These are phyloP conservation scores for Ivindomyrus marchei DNA, from an alignment of 2,113 vertebrate species.

Conservation along the genomic window DNA sequence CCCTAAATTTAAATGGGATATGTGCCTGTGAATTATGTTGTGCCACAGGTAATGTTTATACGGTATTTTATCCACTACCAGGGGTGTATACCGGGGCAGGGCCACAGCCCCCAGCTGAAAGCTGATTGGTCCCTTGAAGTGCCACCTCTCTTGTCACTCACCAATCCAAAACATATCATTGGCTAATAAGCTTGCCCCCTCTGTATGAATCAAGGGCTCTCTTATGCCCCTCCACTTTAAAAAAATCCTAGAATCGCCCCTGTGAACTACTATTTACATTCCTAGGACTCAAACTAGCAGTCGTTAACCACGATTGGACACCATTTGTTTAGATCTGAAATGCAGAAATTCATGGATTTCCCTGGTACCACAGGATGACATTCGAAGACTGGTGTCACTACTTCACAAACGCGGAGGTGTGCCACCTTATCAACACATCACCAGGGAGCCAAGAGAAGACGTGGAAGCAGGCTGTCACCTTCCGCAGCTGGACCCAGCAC, in stretches of 20 bases:
- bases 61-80: not conserved
- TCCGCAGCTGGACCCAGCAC: constrained; percentile 72
- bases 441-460: constrained; percentile 72
- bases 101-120: not conserved
- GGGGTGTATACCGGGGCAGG: not conserved
- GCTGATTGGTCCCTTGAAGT: not conserved
- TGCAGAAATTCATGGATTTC: not conserved
- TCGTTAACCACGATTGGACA: not conserved
- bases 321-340: not conserved
- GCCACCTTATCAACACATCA: constrained; percentile 79
- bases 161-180: not conserved
- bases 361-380: constrained; percentile 71
- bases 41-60: not conserved
- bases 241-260: not conserved
- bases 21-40: not conserved
- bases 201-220: not conserved
- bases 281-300: not conserved
- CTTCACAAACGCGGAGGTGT: constrained; percentile 76
- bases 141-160: not conserved
- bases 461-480: constrained; percentile 68
- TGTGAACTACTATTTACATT: not conserved
- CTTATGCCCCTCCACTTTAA: not conserved
- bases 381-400: constrained; percentile 86
- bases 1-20: not conserved
- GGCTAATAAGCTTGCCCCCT: not conserved